Conservation (phyloP, 1,140 invertebrate genomes). For the Drosophila persimilis region DNA sequence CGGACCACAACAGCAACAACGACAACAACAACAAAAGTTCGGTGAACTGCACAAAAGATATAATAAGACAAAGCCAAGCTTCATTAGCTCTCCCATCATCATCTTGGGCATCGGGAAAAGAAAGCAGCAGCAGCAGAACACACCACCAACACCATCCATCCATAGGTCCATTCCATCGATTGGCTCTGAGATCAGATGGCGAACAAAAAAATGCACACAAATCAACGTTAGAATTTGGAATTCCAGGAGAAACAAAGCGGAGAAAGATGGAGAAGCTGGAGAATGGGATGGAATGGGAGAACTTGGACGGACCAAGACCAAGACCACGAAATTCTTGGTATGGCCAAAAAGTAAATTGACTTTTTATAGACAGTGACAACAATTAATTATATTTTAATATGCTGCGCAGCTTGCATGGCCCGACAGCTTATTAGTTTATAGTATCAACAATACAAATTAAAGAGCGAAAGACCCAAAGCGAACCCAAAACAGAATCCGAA, state of each 20-base stretch:
- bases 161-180: conserved; percentile 28
- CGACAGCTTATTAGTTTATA: conserved; percentile 77
- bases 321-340: conserved; percentile 53
- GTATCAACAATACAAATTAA: conserved; percentile 75
- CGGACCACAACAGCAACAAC: conserved; percentile 25
- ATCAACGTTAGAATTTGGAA: conserved; percentile 65
- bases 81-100: conserved; percentile 34
- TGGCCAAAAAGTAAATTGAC: conserved; percentile 64
- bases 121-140: conserved; percentile 56
- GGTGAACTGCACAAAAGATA: conserved; percentile 77
- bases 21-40: conserved; percentile 70
- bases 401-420: conserved; percentile 47
- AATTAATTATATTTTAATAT: conserved; percentile 82
- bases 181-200: conserved; percentile 26
- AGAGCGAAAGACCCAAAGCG: conserved; percentile 22
- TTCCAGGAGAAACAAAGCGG: conserved; percentile 57
- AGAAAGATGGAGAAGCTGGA: conserved; percentile 34
- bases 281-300: conserved; percentile 7
- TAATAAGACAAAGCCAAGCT: conserved; percentile 59
- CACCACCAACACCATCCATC: too few relatives aligned
- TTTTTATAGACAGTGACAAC: conserved; percentile 81
- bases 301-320: not conserved
- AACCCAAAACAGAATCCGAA: conserved; percentile 10
- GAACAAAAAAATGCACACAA: conserved; percentile 76
- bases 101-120: conserved; percentile 40